Percentiles rank a stretch among this genome's conserved stretches.
These are phyloP conservation scores for Tachystola acroxantha DNA, from an alignment of 2,888 invertebrate species.

Conservation along the genomic window DNA sequence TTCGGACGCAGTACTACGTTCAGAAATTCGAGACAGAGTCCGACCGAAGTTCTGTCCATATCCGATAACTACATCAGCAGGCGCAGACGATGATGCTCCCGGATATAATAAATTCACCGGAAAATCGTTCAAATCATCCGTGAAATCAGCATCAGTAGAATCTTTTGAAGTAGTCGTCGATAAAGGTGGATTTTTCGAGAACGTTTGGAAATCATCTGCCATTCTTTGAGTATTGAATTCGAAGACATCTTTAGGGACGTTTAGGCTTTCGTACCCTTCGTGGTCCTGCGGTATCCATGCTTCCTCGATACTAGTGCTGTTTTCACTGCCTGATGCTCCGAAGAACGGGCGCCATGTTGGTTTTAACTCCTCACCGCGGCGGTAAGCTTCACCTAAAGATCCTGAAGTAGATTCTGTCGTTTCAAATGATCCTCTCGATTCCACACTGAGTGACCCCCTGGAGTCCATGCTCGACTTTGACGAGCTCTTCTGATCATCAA, in stretches of 20 bases:
- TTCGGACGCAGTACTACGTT: constrained; percentile 92
- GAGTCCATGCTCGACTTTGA: constrained; percentile 82
- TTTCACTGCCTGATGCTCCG: constrained; percentile 86
- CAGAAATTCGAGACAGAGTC: constrained; percentile 91
- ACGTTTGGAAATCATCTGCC: constrained; percentile 70
- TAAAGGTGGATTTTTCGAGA: constrained; percentile 68
- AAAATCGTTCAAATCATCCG: constrained; percentile 87
- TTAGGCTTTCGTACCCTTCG: constrained; percentile 79
- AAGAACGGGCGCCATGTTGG: constrained; percentile 91
- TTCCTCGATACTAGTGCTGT: constrained; percentile 91
- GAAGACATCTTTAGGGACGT: constrained; percentile 59
- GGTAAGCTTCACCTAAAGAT: constrained; percentile 83
- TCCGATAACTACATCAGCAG: constrained; percentile 83
- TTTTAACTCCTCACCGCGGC: constrained; percentile 84
- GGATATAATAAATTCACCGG: constrained; percentile 87
- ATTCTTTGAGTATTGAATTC: constrained; percentile 65
- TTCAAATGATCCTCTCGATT: constrained; percentile 85
- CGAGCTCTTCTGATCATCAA: constrained; percentile 74
- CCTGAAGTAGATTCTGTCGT: constrained; percentile 86
- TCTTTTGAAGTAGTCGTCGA: constrained; percentile 73
- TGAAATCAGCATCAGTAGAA: constrained; percentile 81
- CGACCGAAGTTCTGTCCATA: constrained; percentile 87
- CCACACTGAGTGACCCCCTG: constrained; percentile 80
- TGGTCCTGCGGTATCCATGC: constrained; percentile 88
- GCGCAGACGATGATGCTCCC: constrained; percentile 76